Evolutionary conservation across 2,888 invertebrate species (phyloP), one percentile per base, ranked within the genome.

Genomic region (Andrena dorsata): DNA sequence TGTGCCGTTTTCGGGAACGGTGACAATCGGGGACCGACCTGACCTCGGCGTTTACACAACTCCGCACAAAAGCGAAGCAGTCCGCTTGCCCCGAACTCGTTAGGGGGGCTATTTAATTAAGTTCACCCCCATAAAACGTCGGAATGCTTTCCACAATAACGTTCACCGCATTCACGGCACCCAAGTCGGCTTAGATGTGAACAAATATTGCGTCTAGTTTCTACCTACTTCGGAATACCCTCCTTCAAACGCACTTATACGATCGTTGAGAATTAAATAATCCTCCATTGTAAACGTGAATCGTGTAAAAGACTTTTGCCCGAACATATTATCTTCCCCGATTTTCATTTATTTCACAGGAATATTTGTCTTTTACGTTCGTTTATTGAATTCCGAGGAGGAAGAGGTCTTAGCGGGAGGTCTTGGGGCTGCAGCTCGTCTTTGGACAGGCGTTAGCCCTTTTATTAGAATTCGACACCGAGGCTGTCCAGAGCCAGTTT

Each of bases 391-490:
- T 23, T 23, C n/a, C 32, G 13, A 23, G 30, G 3, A 61, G n/a
- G 20, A 63, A 2, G 35, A 41, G 26, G 49, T n/a, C 49, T 4
- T 7, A 6, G 56, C 30, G 41, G 72, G 60, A n/a, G 51, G 69
- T 70, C 76, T 47, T 23, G 2, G 64, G 6, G 35, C 35, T 60
- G 58, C 63, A 71, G 26, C 30, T 63, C 58, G n/a, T 49, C 58
- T 56, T 68, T 58, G 20, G 35, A 51, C 35, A 13, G 60, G 41
- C 69, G 72, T 73, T 61, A 66, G 56, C 16, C 47, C 26, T 53
- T 51, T 70, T 78, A 70, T 53, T 76, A 72, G 76, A 66, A 74
- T 71, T 56, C 41, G 64, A 70, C 75, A 74, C 65, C 28, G 47
- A 65, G 49, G 51, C 61, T 49, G 32, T 6, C 73, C 68, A 58